phyloP scores from a whole-genome alignment of 2,113 vertebrate genomes.

The Oenanthe melanoleuca region DNA sequence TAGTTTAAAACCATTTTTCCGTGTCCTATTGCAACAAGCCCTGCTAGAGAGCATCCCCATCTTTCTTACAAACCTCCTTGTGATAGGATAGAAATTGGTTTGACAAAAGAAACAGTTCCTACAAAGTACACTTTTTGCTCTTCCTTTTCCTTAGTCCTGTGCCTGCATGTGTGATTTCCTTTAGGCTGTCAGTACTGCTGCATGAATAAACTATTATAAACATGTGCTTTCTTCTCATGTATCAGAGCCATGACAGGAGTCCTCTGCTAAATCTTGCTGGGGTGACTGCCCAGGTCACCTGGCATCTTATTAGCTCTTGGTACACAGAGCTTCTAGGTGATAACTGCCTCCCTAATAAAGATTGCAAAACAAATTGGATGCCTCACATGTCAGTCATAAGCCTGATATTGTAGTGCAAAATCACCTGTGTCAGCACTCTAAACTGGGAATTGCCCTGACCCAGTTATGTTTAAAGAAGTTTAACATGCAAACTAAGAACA shows the following conservation, averaged over 20 bases:
- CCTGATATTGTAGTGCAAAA: neutral
- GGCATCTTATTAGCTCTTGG: neutral
- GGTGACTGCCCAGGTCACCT: neutral
- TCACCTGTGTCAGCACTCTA: neutral
- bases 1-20: neutral
- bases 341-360: neutral
- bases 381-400: neutral
- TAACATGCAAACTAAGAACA: neutral
- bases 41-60: neutral
- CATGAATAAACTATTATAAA: neutral
- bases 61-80: neutral
- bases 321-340: fast-evolving
- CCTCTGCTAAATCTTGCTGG: neutral
- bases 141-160: neutral
- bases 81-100: neutral
- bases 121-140: neutral
- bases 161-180: neutral
- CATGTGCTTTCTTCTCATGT: neutral
- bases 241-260: neutral
- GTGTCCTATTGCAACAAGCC: neutral
- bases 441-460: neutral
- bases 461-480: neutral
- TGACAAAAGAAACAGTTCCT: neutral
- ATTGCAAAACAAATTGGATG: neutral
- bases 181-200: neutral